Base-by-base conservation (phyloP, 2,113 vertebrate species). In the Vombatus ursinus region DNA sequence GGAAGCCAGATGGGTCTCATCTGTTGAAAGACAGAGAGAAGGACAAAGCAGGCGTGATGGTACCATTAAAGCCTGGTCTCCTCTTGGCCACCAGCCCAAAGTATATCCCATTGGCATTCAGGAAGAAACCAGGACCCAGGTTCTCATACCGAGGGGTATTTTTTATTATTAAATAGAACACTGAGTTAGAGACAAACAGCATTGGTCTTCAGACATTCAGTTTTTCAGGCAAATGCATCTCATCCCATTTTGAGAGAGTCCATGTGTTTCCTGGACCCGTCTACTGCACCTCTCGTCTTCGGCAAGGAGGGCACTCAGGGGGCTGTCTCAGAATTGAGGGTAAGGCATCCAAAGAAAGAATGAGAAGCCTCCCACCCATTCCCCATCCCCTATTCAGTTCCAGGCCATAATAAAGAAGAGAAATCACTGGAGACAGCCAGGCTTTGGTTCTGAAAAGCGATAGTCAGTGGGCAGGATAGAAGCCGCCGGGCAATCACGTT, bases 91-190 rank as follows among this genome's bases (percentile, higher is more conserved):
- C 48, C 89, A 47, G 12, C 26, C 91, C 19, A 7, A 1, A 24
- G 47, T 47, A 3, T 31, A 24, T 54, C 12, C 94, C 19, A 22
- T 90, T 68, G 52, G 53, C 96, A 22, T 44, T 22, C 37, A 97
- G 96, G 95, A 96, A 97, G 92, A 96, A 77, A 50, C 84, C 89
- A 96, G 95, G 95, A 98, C 94, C 96, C 95, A 48, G 68, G 89
- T 90, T 95, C 53, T 98, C 91, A 93, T 98, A 98, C 94, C 91
- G 97, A 54, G 16, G 61, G 94, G 93, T 50, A 95, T 89, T 61
- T 37, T 94, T 95, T 92, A 98, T 98, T 98, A 98, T 98, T 99
- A 96, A 98, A 96, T 94, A 97, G 96, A 97, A 96, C 97, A 97
- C 96, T 95, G 94, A 97, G 96, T 97, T 97, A 97, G 97, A 98